These are phyloP conservation scores for Rostratula benghalensis DNA, from an alignment of 2,113 vertebrate species.

Conservation along the genomic window DNA sequence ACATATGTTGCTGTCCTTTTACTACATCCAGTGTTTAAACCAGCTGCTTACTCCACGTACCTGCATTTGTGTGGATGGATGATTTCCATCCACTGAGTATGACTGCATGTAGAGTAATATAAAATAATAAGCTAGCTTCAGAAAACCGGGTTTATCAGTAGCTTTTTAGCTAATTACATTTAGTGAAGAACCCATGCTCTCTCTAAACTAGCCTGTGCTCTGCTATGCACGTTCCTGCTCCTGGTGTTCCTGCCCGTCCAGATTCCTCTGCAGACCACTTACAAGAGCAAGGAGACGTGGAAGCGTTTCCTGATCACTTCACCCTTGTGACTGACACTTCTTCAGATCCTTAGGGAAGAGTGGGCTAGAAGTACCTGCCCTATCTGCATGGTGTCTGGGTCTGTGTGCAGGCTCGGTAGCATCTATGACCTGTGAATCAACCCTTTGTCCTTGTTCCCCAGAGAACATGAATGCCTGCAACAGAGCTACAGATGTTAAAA, in stretches of 20 bases:
- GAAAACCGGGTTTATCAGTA: neutral
- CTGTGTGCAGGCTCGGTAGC: neutral
- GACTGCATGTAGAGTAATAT: neutral
- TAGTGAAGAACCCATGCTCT: neutral
- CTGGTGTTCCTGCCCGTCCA: neutral
- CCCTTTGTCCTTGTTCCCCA: neutral
- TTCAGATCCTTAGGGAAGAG: neutral
- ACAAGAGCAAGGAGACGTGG: neutral
- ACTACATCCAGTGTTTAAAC: neutral
- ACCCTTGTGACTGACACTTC: neutral
- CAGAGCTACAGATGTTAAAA: neutral
- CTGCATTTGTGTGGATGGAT: neutral
- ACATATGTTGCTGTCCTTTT: neutral
- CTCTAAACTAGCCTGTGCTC: neutral
- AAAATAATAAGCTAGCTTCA: neutral
- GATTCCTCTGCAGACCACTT: neutral
- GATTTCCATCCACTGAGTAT: neutral
- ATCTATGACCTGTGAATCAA: rapidly evolving
- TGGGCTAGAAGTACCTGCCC: neutral
- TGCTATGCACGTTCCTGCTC: neutral
- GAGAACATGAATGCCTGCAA: neutral
- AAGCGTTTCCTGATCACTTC: neutral
- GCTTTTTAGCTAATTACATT: neutral
- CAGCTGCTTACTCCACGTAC: neutral
- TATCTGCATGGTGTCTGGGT: neutral